These are phyloP conservation scores for Diadema setosum DNA, from an alignment of 35 echinoderm and acorn worm genomes.

Conservation along the genomic window DNA sequence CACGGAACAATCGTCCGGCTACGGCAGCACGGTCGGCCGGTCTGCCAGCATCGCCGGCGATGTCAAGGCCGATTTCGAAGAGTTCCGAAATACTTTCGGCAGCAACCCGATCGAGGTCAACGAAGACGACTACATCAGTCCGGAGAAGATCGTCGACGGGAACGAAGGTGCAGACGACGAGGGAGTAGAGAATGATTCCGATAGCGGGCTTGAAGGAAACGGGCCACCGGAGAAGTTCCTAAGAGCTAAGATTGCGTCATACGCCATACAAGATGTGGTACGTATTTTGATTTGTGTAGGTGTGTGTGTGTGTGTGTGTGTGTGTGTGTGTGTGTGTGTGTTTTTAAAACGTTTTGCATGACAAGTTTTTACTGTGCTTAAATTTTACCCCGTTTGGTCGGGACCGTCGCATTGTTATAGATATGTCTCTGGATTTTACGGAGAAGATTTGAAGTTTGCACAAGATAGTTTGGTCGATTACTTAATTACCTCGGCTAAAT, in stretches of 20 bases:
- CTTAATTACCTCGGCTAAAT: too few relatives aligned
- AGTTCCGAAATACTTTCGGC: slow-evolving; percentile 33
- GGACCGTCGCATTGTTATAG: too few relatives aligned
- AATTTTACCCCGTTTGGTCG: too few relatives aligned
- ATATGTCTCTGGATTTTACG: too few relatives aligned
- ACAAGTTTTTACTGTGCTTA: too few relatives aligned
- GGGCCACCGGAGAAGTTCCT: background rate
- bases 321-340: too few relatives aligned
- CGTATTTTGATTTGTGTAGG: background rate
- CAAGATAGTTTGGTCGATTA: too few relatives aligned
- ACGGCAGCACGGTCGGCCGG: background rate
- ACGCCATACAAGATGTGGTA: background rate
- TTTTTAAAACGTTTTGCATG: too few relatives aligned
- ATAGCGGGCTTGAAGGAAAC: background rate
- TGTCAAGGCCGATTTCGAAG: background rate
- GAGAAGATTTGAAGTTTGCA: too few relatives aligned
- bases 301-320: background rate
- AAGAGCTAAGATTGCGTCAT: background rate
- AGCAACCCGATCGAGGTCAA: background rate
- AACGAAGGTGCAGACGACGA: background rate
- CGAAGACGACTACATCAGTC: slow-evolving; percentile 84
- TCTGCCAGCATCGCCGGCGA: background rate
- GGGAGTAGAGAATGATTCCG: background rate
- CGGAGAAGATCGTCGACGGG: slow-evolving; percentile 18
- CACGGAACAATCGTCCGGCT: slow-evolving; percentile 43